These are phyloP conservation scores for Drosophila punjabiensis DNA, from an alignment of 1,140 invertebrate species.

Conservation along the genomic window DNA sequence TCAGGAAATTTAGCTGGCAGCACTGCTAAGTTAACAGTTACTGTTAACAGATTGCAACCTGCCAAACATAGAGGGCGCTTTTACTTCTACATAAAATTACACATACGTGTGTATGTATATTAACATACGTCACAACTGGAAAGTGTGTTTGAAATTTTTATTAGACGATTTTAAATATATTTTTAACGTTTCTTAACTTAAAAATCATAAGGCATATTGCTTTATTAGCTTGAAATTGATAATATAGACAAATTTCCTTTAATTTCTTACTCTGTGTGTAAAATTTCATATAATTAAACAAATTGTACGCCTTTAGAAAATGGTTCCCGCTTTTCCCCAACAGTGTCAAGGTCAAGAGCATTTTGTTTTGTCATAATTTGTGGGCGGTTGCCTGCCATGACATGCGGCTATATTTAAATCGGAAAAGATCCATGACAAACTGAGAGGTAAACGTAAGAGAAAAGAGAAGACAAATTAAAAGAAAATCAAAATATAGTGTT, in stretches of 20 bases:
- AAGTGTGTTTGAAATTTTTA: neutral
- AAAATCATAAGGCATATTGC: neutral
- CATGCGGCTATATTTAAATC: conserved; percentile 52
- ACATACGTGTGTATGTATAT: too few species aligned
- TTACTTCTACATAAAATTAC: neutral
- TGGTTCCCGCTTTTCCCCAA: conserved; percentile 1
- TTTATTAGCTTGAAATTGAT: too few species aligned
- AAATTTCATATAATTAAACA: neutral
- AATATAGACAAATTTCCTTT: neutral
- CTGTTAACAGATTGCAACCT: conserved; percentile 8
- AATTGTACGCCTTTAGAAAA: too few species aligned
- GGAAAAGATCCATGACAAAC: conserved; percentile 10
- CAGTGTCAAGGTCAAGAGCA: conserved; percentile 68
- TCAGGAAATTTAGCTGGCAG: neutral
- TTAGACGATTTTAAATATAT: neutral
- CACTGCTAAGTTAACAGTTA: neutral
- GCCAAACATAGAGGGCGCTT: conserved; percentile 15
- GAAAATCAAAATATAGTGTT: neutral
- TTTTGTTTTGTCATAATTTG: conserved; percentile 10
- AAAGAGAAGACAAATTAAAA: neutral
- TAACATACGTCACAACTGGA: neutral
- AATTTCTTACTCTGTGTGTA: neutral
- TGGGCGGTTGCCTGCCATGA: conserved; percentile 20
- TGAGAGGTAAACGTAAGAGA: neutral
- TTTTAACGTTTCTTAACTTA: neutral